Conservation (phyloP, 2,888 invertebrate genomes). For the Microdon myrmicae region DNA sequence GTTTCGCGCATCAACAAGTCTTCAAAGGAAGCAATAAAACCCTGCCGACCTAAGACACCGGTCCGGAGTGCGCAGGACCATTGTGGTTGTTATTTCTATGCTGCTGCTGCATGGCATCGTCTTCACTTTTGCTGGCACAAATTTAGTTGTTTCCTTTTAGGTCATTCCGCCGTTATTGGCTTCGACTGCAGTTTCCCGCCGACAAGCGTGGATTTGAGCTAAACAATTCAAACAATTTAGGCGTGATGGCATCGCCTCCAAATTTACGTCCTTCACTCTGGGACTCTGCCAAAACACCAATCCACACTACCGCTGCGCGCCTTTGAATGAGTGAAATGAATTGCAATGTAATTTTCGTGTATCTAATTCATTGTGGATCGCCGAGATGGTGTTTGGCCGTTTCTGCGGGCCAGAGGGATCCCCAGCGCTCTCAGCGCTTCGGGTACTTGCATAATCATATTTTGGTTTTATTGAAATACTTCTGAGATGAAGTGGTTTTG, state of each 20-base stretch:
- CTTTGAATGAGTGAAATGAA: constrained; percentile 47
- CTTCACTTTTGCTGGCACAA: constrained; percentile 44
- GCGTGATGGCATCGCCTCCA: constrained; percentile 51
- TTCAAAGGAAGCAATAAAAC: constrained; percentile 20
- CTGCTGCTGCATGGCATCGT: constrained; percentile 13
- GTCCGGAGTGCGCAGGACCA: constrained; percentile 3
- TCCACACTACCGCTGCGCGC: constrained; percentile 18
- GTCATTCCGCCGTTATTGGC: constrained; percentile 41
- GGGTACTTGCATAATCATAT: background rate
- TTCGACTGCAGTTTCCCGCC: constrained; percentile 4
- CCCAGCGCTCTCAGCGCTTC: background rate
- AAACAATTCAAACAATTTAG: constrained; percentile 50
- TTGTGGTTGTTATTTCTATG: constrained; percentile 14
- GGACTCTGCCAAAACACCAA: too few relatives aligned
- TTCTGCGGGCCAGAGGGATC: constrained; percentile 39
- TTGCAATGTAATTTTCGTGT: constrained; percentile 45
- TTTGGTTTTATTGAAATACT: constrained; percentile 25
- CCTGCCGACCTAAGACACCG: background rate
- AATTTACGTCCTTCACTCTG: constrained; percentile 42
- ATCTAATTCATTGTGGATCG: constrained; percentile 42
- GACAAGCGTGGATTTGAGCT: constrained; percentile 29
- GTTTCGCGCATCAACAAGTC: constrained; percentile 48
- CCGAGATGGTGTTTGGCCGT: constrained; percentile 24
- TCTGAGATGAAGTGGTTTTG: constrained; percentile 37
- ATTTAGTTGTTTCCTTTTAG: constrained; percentile 46